Percentiles rank a stretch among this genome's conserved stretches.
phyloP scores from a whole-genome alignment of 2,113 vertebrate species.

The Nycticryphes semicollaris region DNA sequence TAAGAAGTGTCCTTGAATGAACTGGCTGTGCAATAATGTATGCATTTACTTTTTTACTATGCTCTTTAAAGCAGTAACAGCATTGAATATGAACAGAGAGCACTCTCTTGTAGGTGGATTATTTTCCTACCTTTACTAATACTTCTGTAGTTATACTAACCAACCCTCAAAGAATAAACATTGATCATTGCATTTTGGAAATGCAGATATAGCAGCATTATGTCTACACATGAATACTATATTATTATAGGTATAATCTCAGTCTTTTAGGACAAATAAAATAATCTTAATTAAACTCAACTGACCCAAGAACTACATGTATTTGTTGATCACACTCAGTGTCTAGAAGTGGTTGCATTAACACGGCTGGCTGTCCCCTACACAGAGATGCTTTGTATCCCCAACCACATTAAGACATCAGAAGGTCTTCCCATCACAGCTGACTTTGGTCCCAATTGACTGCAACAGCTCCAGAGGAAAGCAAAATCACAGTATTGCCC shows the following conservation, averaged over 20 bases:
- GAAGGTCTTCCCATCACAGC: neutral
- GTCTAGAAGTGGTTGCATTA: neutral
- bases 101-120: fast-evolving
- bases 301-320: neutral
- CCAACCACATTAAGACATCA: neutral
- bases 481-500: neutral
- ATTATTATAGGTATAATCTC: neutral
- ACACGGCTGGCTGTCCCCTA: neutral
- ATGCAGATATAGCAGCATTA: neutral
- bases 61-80: too few species aligned
- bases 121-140: neutral
- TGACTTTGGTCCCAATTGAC: neutral
- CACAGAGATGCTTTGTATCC: neutral
- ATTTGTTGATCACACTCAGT: neutral
- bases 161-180: neutral
- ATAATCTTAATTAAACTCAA: neutral
- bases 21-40: neutral
- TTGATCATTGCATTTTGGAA: neutral
- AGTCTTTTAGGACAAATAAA: neutral
- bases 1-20: neutral
- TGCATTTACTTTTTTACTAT: too few species aligned
- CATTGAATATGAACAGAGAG: neutral
- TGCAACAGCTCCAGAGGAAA: neutral
- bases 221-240: neutral
- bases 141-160: neutral